Evolutionary conservation across 2,113 vertebrate genomes (phyloP), one percentile per base, ranked within the genome.

Genomic region (Gnathonemus echidnorhynchus): DNA sequence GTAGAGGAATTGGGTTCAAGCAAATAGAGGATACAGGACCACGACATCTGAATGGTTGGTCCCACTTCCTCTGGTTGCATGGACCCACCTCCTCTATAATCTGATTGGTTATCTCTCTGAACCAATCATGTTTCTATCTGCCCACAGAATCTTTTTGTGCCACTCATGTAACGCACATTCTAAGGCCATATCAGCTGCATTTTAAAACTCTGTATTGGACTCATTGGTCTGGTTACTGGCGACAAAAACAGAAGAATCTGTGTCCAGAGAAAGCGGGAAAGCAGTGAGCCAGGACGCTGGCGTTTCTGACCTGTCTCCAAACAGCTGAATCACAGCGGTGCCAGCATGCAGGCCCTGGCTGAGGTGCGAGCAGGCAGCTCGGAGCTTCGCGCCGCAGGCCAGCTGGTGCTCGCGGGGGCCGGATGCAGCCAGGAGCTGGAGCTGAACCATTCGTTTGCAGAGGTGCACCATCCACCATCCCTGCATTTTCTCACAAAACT

Each of bases 391-490:
- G 31, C 94, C 58, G 89, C 94, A 86, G 92, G 94, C 45, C 92
- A 94, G 77, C 91, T 97, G 56, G 80, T 53, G 1, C 91, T 92
- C 42, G 94, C 92, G 4, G 92, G 94, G 87, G 90, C 87, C 3
- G 94, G 93, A 74, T 96, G 94, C 89, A 90, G 84, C 24, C 95
- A 94, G 19, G 21, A 90, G 58, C 13, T 97, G 27, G 94, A 95
- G 92, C 91, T 97, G 90, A 93, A 92, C 49, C 97, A 97, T 92
- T 95, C 96, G 0, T 93, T 95, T 70, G 94, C 94, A 91, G 96
- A 97, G 96, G 97, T 97, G 92, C 0, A 92, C 31, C 3, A 9
- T 3, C 24, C 83, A 9, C 24, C 8, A 46, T 27, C 77, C 88
- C 5, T 13, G 5, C 70, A 15, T 21, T 10, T 5, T 13, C 6